These are phyloP conservation scores for Latrodectus hesperus DNA, from an alignment of 2,888 invertebrate genomes.

Conservation along the genomic window DNA sequence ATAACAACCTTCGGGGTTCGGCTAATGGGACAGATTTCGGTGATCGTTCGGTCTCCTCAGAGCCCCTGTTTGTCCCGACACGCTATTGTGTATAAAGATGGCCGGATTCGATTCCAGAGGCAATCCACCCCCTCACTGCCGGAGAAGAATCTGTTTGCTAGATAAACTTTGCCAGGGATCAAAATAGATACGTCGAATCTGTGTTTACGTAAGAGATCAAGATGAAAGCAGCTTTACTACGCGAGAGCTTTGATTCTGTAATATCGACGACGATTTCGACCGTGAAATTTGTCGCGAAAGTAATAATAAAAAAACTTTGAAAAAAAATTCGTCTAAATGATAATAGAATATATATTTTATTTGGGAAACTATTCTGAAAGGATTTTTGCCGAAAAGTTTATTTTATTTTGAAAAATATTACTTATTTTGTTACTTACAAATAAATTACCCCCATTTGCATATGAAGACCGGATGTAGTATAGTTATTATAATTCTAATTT, in stretches of 20 bases:
- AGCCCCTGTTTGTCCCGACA: background rate
- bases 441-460: too few species aligned
- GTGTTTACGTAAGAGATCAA: slow-evolving; percentile 42
- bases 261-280: too few species aligned
- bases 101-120: background rate
- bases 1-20: slow-evolving; percentile 5
- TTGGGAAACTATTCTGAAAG: too few species aligned
- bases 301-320: too few species aligned
- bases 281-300: too few species aligned
- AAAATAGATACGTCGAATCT: slow-evolving; percentile 8
- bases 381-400: too few species aligned
- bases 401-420: too few species aligned
- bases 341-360: too few species aligned
- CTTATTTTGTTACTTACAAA: too few species aligned
- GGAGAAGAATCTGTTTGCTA: slow-evolving; percentile 47
- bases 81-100: background rate
- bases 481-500: too few species aligned
- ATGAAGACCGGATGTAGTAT: too few species aligned
- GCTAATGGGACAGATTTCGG: slow-evolving; percentile 34
- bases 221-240: background rate
- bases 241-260: slow-evolving; percentile 1
- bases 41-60: background rate
- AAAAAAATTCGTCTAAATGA: too few species aligned
- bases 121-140: background rate
- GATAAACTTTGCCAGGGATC: slow-evolving; percentile 49